Evolutionary conservation across 2,797 vertebrate genomes (phyloP).

Genomic region (Borostomias antarcticus): DNA sequence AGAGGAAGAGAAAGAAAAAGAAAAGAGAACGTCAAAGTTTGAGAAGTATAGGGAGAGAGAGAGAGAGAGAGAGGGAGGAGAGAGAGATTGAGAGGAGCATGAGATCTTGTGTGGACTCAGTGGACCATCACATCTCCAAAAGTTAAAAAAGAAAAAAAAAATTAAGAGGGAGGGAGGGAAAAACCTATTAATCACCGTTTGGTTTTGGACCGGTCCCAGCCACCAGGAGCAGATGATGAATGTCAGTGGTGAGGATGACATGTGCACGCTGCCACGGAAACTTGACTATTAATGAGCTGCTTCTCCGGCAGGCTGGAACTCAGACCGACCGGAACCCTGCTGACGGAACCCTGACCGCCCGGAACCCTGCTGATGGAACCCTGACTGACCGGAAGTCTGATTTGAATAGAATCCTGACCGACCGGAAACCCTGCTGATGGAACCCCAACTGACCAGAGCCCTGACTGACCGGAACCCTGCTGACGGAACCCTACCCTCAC

Average conservation of each 20-base stretch:
- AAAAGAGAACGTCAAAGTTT: conserved; percentile 39
- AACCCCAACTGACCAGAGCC: too few species aligned
- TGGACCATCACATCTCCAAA: conserved; percentile 62
- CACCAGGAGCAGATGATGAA: conserved; percentile 55
- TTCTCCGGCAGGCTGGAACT: conserved; percentile 33
- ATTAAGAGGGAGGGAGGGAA: conserved; percentile 10
- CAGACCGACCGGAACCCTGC: too few species aligned
- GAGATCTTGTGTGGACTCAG: conserved; percentile 62
- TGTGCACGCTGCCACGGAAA: conserved; percentile 34
- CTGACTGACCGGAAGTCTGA: too few species aligned
- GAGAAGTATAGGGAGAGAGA: conserved; percentile 30
- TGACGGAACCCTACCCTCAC: too few species aligned
- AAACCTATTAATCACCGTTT: conserved; percentile 69
- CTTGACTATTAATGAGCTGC: conserved; percentile 54
- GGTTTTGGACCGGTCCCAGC: conserved; percentile 46
- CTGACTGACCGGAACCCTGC: too few species aligned
- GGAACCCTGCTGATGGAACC: too few species aligned
- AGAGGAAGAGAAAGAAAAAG: conserved; percentile 11
- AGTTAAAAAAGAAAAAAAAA: conserved; percentile 23
- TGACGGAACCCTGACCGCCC: too few species aligned
- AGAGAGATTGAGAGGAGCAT: conserved; percentile 42
- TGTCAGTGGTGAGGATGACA: conserved; percentile 59
- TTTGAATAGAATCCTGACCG: too few species aligned
- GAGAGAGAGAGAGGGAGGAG: conserved; percentile 31
- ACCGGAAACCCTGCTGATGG: too few species aligned